A percentile compares a stretch with the other conserved stretches of the same genome.
Evolutionary conservation across 2,888 invertebrate genomes (phyloP).

Genomic region (Polydrusus tereticollis): DNA sequence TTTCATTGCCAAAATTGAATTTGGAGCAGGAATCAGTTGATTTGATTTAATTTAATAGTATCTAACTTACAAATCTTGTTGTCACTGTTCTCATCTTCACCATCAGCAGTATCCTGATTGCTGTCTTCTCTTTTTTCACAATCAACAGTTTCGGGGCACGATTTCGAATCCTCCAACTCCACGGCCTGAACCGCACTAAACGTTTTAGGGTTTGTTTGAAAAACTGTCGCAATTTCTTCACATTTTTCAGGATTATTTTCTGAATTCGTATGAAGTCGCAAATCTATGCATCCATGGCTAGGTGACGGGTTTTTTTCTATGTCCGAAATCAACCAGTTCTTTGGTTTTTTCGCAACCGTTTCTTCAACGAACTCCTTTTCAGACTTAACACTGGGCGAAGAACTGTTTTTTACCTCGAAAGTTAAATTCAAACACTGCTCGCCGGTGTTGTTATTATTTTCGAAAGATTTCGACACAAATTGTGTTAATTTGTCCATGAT

Average conservation of each 20-base stretch:
- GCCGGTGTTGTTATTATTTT: conserved; percentile 68
- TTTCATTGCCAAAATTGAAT: no score
- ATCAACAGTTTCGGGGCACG: conserved; percentile 60
- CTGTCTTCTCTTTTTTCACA: conserved; percentile 58
- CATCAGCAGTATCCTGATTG: conserved; percentile 52
- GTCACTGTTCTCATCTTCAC: conserved; percentile 54
- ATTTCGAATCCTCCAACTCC: conserved; percentile 64
- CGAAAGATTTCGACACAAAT: conserved; percentile 91
- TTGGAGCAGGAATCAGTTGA: no score
- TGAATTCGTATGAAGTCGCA: conserved; percentile 53
- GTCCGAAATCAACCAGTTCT: conserved; percentile 66
- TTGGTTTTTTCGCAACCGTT: conserved; percentile 58
- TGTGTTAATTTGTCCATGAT: conserved; percentile 90
- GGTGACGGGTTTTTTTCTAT: conserved; percentile 56
- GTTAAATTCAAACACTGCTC: conserved; percentile 61
- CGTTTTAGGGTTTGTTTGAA: conserved; percentile 9
- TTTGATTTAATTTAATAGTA: no score
- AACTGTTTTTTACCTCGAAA: conserved; percentile 51
- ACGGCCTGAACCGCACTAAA: conserved; percentile 47
- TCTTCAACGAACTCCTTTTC: conserved; percentile 59
- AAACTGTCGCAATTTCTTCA: conserved; percentile 12
- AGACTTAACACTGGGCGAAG: conserved; percentile 58
- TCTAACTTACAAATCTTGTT: conserved; percentile 60
- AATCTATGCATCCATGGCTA: conserved; percentile 60
- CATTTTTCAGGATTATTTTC: conserved; percentile 24